A percentile compares a stretch with the other conserved stretches of the same genome.
These are phyloP conservation scores for Epinotia nisella DNA, from an alignment of 2,888 invertebrate genomes.

Conservation along the genomic window DNA sequence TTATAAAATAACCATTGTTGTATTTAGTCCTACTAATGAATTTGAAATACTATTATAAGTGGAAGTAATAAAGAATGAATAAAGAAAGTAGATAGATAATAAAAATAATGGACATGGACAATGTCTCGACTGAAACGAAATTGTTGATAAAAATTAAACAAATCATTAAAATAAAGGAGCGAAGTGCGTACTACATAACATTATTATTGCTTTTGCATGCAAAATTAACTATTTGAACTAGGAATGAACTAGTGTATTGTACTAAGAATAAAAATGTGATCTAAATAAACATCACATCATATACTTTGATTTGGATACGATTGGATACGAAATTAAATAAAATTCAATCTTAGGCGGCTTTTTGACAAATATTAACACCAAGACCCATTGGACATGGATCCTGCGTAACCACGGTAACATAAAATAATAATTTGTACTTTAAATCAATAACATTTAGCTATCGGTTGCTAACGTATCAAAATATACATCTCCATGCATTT, in stretches of 20 bases:
- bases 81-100: background rate
- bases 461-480: background rate
- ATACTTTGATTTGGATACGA: background rate
- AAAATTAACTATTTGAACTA: background rate
- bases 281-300: background rate
- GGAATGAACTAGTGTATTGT: background rate
- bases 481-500: background rate
- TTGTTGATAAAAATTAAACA: background rate
- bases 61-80: background rate
- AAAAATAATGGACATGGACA: background rate
- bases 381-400: background rate
- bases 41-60: too few relatives aligned
- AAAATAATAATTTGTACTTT: background rate
- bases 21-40: too few relatives aligned
- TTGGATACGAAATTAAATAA: background rate
- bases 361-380: background rate
- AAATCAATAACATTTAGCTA: background rate
- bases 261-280: slow-evolving; percentile 2
- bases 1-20: too few relatives aligned
- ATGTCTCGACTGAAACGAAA: too few relatives aligned
- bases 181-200: background rate
- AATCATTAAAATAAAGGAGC: background rate
- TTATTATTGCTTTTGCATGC: background rate
- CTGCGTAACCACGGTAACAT: background rate
- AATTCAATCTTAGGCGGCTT: background rate